Evolutionary conservation across 2,888 invertebrate genomes (phyloP), one percentile per base, ranked within the genome.

Genomic region (Nemoura dubitans): DNA sequence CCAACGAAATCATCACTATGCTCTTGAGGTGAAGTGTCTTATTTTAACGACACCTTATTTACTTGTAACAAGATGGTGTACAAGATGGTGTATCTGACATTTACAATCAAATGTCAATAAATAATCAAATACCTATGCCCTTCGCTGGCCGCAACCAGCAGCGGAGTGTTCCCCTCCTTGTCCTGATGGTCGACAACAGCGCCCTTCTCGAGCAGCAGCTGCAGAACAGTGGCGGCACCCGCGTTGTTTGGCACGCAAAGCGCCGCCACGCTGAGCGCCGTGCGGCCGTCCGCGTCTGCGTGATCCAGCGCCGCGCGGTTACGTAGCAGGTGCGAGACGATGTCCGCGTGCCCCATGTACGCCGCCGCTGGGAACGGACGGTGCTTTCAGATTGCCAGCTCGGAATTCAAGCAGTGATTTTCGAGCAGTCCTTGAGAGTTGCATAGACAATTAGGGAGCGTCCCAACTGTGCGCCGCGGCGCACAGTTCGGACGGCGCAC

Each of bases 271-370:
- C 96, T 96, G 7, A 98, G 92, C 0, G 98, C 98, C 26, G 97
- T 98, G 89, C 97, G 94, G 77, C 97, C 97, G 90, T 97, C 97
- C 87, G 96, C 95, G 90, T 98, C 98, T 0, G 97, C 95, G 89
- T 97, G 97, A 91, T 98, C 96, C 28, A 97, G 95, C 89, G 95
- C 93, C 0, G 97, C 98, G 0, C 96, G 96, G 87, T 95, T 95
- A 89, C 96, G 96, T 14, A 98, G 92, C 78, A 98, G 92, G 88
- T 96, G 95, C 88, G 96, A 95, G 30, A 98, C 97, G 88, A 98
- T 97, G 90, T 97, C 97, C n/a, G 96, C 95, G 92, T 98, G 98
- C 0, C 98, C 97, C 98, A 98, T 98, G 92, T 98, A 98, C 0
- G 98, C 98, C 26, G 98, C 98, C 0, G 98, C 98, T 84, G 76